Evolutionary conservation across 2,113 vertebrate genomes (phyloP), one percentile per base, ranked within the genome.

Genomic region (Rhea americana): DNA sequence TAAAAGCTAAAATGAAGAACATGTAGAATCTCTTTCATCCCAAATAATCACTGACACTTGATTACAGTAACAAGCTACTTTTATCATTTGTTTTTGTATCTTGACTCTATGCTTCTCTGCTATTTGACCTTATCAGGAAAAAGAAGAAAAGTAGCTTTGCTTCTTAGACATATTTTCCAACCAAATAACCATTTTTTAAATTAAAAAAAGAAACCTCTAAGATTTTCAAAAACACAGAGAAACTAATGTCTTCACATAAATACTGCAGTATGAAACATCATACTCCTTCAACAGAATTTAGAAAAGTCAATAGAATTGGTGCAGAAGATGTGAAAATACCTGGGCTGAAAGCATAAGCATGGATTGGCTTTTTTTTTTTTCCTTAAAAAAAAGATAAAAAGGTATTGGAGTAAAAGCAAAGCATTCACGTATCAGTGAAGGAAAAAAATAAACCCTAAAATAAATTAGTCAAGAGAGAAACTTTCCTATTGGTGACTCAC

Each of bases 401-500:
- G 56, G 32, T 85, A 30, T 17, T 74, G 28, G 56, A 93, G 75
- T 67, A 86, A 90, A 90, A 90, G 68, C 55, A 83, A 81, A 59
- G 2, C 5, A 72, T 83, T 85, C 65, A 47, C 39, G 26, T 92
- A 91, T 66, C 48, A 87, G 62, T 61, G 56, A 67, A 19, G 16
- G 2, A 1, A 24, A 72, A 72, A 78, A 18, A 3, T 0, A 6
- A 53, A 25, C 3, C 3, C 32, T 89, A 68, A 77, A 59, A 56
- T 75, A 78, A 93, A 79, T 61, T n/a, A 91, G 53, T 72, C 45
- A 51, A 26, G 19, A 74, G 43, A 26, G 9, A 93, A 88, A 65
- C 51, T 84, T 95, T 75, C 62, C 62, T 84, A 16, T 19, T 81
- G 55, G 32, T 94, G 89, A 94, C 67, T 93, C 87, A 89, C 51